Evolutionary conservation across 2,113 vertebrate species (phyloP), one percentile per base, ranked within the genome.

Genomic region (Calonectris borealis): DNA sequence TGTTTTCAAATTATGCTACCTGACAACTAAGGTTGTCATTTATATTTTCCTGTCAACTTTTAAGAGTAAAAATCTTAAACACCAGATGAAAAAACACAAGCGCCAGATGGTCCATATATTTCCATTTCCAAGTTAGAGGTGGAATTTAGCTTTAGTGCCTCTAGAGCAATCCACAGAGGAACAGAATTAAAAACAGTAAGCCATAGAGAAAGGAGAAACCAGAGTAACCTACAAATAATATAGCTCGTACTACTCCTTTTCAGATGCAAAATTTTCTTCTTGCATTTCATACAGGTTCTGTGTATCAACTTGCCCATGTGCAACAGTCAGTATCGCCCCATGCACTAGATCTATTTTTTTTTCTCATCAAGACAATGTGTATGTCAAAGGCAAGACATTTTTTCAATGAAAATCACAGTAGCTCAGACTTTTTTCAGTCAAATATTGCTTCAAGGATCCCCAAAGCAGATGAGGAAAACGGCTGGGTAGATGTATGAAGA

Each of bases 331-430:
- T 79, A 44, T 65, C 5, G 1, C 13, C 27, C 6, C 11, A n/a
- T 66, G 34, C 12, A 46, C 7, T 26, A 44, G 7, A 51, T 51
- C 4, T 48, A 10, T 17, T 49, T 32, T 69, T 78, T 62, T 75
- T 40, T 32, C 31, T 49, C 0, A 2, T 40, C 15, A 32, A 52
- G 32, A 29, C 7, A 86, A 81, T 11, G 6, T 1, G 1, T 27
- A 19, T 17, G 8, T 21, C 29, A 79, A 87, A 82, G 24, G 3
- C 15, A 93, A 80, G 52, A 16, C 0, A 11, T 12, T 64, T 70
- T 78, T 72, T 15, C 29, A 13, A 40, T 2, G 9, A 70, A 84
- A 85, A 83, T 38, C n/a, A 51, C 25, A 76, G 18, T 36, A 49
- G 21, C 31, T 90, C n/a, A 25, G 25, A 70, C 6, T 16, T 58